Percentiles rank a stretch among this genome's conserved stretches.
phyloP scores from a whole-genome alignment of 2,888 invertebrate species.

The Sphaeridia pumilis region DNA sequence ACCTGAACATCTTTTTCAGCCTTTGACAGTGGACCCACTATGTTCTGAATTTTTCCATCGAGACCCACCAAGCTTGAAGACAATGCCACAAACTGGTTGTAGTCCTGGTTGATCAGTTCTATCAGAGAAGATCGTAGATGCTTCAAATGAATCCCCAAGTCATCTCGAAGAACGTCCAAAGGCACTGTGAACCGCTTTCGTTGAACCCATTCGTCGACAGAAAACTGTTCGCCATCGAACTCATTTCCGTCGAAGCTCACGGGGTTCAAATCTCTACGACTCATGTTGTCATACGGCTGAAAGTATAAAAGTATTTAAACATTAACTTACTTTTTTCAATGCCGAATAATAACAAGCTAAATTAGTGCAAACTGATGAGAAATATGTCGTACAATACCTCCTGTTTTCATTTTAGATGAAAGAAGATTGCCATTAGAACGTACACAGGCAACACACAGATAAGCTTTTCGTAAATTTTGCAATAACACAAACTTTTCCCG shows the following conservation, averaged over 20 bases:
- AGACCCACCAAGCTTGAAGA: slow-evolving; percentile 89
- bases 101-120: slow-evolving; percentile 94
- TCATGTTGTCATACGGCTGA: too few relatives aligned
- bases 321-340: too few relatives aligned
- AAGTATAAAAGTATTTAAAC: too few relatives aligned
- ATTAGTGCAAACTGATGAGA: too few relatives aligned
- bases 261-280: slow-evolving; percentile 6
- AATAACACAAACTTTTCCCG: too few relatives aligned
- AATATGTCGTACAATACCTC: too few relatives aligned
- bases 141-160: slow-evolving; percentile 79
- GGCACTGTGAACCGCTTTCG: slow-evolving; percentile 56
- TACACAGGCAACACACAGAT: too few relatives aligned
- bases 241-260: slow-evolving; percentile 33
- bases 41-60: slow-evolving; percentile 70
- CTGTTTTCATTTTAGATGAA: too few relatives aligned
- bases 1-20: slow-evolving; percentile 73
- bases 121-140: slow-evolving; percentile 88
- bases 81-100: slow-evolving; percentile 92
- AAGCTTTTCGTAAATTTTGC: too few relatives aligned
- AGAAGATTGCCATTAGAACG: too few relatives aligned
- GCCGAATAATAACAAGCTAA: too few relatives aligned
- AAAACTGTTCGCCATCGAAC: slow-evolving; percentile 56
- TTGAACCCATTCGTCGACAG: slow-evolving; percentile 79
- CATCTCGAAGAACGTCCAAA: slow-evolving; percentile 75
- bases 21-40: slow-evolving; percentile 66